phyloP scores from a whole-genome alignment of 2,888 invertebrate genomes.

The Zaprionus bogoriensis region DNA sequence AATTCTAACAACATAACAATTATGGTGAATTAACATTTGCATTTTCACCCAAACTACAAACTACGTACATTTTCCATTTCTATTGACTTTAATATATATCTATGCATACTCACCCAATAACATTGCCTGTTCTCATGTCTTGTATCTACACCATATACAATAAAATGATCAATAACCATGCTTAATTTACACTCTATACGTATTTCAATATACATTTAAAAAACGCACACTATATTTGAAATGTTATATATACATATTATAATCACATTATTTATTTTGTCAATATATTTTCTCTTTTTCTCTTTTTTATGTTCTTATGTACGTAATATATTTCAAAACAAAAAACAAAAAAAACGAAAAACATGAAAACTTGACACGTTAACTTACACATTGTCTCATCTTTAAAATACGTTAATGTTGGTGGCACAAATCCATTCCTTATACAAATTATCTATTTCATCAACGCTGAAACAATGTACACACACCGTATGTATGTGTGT shows the following conservation, averaged over 20 bases:
- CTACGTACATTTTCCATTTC: too few species aligned
- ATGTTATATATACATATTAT: constrained; percentile 22
- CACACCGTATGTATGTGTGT: constrained; percentile 17
- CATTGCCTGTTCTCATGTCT: neutral
- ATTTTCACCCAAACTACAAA: too few species aligned
- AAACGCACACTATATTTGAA: constrained; percentile 22
- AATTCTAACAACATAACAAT: too few species aligned
- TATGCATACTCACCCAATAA: too few species aligned
- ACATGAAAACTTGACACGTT: constrained; percentile 42
- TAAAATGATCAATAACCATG: neutral
- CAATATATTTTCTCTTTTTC: constrained; percentile 80
- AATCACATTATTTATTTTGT: constrained; percentile 79
- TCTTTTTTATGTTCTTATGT: constrained; percentile 76
- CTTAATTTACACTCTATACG: neutral
- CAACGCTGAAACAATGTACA: constrained; percentile 10
- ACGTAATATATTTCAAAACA: constrained; percentile 62
- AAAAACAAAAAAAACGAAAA: too few species aligned
- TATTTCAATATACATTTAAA: constrained; percentile 1
- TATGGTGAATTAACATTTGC: too few species aligned
- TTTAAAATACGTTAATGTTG: constrained; percentile 65
- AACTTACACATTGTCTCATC: constrained; percentile 60
- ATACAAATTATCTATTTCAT: constrained; percentile 22
- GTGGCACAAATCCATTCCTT: constrained; percentile 78
- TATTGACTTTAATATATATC: too few species aligned
- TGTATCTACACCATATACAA: neutral